These are phyloP conservation scores for Polylopha cassiicola DNA, from an alignment of 2,888 invertebrate genomes.

Conservation along the genomic window DNA sequence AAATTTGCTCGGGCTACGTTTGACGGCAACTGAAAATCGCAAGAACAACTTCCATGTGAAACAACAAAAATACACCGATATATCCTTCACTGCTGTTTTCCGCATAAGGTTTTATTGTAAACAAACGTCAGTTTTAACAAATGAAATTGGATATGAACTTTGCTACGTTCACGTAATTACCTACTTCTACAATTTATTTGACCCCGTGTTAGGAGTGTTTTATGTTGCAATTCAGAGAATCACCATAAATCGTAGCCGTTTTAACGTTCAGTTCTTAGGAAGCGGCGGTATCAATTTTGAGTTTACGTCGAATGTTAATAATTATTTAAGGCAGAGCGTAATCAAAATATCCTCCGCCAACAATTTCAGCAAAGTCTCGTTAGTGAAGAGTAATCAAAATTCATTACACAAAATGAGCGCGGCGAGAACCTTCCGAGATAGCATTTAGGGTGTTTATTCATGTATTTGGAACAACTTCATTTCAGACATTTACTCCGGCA, in stretches of 20 bases:
- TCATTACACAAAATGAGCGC: conserved; percentile 23
- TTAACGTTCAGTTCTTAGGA: neutral
- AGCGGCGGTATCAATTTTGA: conserved; percentile 2
- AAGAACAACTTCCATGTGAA: conserved; percentile 55
- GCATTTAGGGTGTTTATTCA: conserved; percentile 27
- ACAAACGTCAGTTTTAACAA: conserved; percentile 15
- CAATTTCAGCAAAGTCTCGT: conserved; percentile 22
- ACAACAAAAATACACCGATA: conserved; percentile 67
- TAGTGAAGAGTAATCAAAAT: conserved; percentile 21
- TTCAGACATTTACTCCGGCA: conserved; percentile 32
- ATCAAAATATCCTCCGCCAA: conserved; percentile 18
- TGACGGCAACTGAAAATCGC: conserved; percentile 64
- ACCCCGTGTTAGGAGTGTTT: conserved; percentile 6
- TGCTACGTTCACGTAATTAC: conserved; percentile 23
- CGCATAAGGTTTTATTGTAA: conserved; percentile 40
- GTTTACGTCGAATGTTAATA: neutral
- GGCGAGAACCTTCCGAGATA: conserved; percentile 21
- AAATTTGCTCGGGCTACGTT: conserved; percentile 61
- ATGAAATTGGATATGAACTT: conserved; percentile 25
- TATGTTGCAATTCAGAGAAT: conserved; percentile 5
- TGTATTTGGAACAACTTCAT: conserved; percentile 33
- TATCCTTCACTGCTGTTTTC: conserved; percentile 49
- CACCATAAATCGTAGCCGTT: conserved; percentile 7
- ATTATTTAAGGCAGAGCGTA: conserved; percentile 12
- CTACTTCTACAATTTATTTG: conserved; percentile 5